Conservation (phyloP, 2,888 invertebrate genomes). For the Lamellibrachia satsuma region DNA sequence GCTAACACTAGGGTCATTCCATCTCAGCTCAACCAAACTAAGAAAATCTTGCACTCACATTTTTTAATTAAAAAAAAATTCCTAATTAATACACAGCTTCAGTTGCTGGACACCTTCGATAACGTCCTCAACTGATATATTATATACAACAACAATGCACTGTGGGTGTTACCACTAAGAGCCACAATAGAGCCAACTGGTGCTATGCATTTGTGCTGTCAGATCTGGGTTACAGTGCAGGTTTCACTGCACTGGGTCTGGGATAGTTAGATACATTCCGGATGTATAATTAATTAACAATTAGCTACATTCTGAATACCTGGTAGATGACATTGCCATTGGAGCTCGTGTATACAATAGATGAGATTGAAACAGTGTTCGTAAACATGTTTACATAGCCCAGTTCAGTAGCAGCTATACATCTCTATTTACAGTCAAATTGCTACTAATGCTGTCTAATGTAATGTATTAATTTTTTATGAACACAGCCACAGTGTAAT, state of each 20-base stretch:
- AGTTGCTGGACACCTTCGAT: no score
- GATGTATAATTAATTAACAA: neutral
- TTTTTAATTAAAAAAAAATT: no score
- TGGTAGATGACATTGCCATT: neutral
- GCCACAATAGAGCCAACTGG: neutral
- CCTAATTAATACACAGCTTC: no score
- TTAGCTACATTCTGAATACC: neutral
- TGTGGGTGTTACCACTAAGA: neutral
- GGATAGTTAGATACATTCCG: neutral
- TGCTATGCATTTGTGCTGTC: neutral
- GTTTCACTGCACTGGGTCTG: neutral
- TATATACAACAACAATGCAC: neutral
- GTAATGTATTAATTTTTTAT: neutral
- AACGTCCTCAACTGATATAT: no score
- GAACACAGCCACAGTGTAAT: neutral
- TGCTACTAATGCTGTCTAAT: neutral
- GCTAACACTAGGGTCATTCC: no score
- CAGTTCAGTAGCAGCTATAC: neutral
- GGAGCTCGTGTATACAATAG: neutral
- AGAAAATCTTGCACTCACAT: no score
- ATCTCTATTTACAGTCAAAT: neutral
- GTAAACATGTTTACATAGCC: neutral
- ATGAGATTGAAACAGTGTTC: neutral
- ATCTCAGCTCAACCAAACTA: no score
- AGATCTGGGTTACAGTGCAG: neutral